Evolutionary conservation across 2,888 invertebrate species (phyloP).

Genomic region (Anagyrus pseudococci): DNA sequence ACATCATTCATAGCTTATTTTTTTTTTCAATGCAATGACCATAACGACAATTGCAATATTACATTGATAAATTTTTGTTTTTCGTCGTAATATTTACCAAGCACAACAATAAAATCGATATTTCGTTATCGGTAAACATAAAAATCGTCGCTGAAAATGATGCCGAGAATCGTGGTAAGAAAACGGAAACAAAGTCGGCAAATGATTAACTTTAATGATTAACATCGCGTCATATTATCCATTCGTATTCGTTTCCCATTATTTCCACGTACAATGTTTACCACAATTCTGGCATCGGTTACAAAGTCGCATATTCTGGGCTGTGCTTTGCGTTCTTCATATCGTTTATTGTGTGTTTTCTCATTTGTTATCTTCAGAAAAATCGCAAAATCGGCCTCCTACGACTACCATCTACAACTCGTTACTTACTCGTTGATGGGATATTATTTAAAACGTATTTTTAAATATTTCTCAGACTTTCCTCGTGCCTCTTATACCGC

Average conservation of each 20-base stretch:
- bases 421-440: conserved; percentile 24
- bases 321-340: neutral
- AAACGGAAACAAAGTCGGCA: neutral
- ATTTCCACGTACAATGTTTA: neutral
- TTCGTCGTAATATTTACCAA: conserved; percentile 23
- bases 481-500: conserved; percentile 16
- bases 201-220: neutral
- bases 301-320: conserved; percentile 1
- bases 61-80: conserved; percentile 26
- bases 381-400: conserved; percentile 24
- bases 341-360: neutral
- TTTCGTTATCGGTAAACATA: conserved; percentile 15
- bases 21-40: neutral
- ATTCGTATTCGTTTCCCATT: conserved; percentile 1
- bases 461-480: conserved; percentile 35
- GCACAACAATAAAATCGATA: conserved; percentile 31
- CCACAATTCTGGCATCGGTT: conserved; percentile 8
- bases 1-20: conserved; percentile 8
- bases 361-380: conserved; percentile 14
- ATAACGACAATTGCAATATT: conserved; percentile 23
- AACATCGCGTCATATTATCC: neutral
- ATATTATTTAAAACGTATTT: conserved; percentile 13
- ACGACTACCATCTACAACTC: conserved; percentile 22
- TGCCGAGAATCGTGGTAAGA: conserved; percentile 23
- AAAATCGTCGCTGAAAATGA: conserved; percentile 11